Base-by-base conservation (phyloP, 2,888 invertebrate genomes). In the Strigamia crassipes region DNA sequence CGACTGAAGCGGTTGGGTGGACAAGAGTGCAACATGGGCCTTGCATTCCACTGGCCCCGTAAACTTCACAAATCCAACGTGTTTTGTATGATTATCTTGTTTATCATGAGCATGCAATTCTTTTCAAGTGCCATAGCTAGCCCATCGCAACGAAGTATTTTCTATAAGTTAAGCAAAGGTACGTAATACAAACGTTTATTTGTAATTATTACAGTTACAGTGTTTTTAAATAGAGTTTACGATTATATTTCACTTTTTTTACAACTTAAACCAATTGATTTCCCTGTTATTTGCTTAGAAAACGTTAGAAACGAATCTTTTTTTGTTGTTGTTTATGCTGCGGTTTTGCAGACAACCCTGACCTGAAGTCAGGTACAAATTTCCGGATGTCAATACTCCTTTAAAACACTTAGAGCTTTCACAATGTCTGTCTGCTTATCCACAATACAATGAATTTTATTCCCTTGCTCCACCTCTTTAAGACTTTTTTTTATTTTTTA, bases 301-400 rank as follows among this genome's bases (percentile, higher is more conserved):
- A 27, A 27, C 13, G 15, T 1, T 15, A 13, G 15, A 12, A 4
- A 46, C 13, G 5, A 15, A 46, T 46, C 46, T 15, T 46, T 13
- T 42, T 15, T 46, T 46, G n/a, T 18, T 56, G 56, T 56, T 56
- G 0, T 51, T 13, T 51, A n/a, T n/a, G 13, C 1, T 56, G 56
- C 56, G 4, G 56, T 10, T 56, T 56, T 56, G 56, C 23, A 73
- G 73, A 73, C 73, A 73, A 73, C 73, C 73, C 73, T 73, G 73
- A 73, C 73, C 73, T 73, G 73, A 23, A 73, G 13, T 12, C 31
- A 73, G 73, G 31, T 31, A 27, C 4, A 73, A 31, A 73, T 73
- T 73, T 73, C 73, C 73, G 73, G 73, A 73, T 73, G 73, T 31
- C 73, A 31, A 31, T 73, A 23, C 73, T 27, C 31, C 13, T 23